Evolutionary conservation across 2,888 invertebrate species (phyloP), one percentile per base, ranked within the genome.

Genomic region (Thera obeliscata): DNA sequence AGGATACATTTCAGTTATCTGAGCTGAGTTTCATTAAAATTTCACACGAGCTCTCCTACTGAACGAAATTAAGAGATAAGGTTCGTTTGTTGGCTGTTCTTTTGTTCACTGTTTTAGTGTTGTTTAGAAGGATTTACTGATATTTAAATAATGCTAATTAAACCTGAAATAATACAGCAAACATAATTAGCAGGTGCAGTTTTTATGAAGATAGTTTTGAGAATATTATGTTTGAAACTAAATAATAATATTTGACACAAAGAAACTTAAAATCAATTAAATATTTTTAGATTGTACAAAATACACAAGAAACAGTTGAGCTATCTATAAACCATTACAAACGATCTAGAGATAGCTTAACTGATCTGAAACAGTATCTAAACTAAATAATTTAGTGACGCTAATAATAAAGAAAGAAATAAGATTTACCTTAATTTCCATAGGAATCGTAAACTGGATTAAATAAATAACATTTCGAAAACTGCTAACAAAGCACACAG

Each of bases 1-100:
- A 70, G 69, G 64, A 72, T 71, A 72, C 72, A 72, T 72, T 75
- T 76, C 75, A 79, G 76, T 77, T 78, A 77, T 77, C 75, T 76
- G 68, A 73, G 66, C 71, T 43, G 64, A 72, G 73, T 73, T 72
- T 73, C 75, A 75, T 75, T 75, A 75, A 75, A 75, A 72, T 75
- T 75, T 75, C 75, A 75, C 72, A 72, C 74, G 67, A 70, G 72
- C 73, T 68, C 73, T 74, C 72, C 70, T 70, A 67, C 76, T 72
- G 67, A 70, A 66, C 70, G 75, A 76, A 70, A 72, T 74, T 74
- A 71, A 73, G 71, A 75, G 77, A 79, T 78, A 78, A 79, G 77
- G 73, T 71, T 59, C 61, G 70, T 75, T 74, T 67, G 71, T 69
- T 74, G 64, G 61, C 62, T 43, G 70, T 75, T 77, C 74, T 78